These are phyloP conservation scores for Podarcis raffonei DNA, from an alignment of 2,113 vertebrate species.

Conservation along the genomic window DNA sequence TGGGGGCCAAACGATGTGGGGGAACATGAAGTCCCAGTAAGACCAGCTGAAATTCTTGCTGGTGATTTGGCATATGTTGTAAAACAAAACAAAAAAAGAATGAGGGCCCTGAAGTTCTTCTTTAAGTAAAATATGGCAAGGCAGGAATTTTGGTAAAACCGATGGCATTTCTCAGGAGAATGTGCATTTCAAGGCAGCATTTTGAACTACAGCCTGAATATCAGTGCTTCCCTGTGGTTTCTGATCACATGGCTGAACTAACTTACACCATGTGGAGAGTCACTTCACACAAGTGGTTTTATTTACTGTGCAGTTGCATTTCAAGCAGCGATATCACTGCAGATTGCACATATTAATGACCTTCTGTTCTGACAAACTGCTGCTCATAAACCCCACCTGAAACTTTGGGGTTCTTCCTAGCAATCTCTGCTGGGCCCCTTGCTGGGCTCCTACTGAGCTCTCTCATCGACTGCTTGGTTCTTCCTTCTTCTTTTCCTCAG, in stretches of 20 bases:
- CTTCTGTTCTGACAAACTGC: background rate
- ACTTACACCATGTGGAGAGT: background rate
- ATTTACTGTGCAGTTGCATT: background rate
- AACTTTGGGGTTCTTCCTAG: background rate
- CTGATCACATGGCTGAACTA: background rate
- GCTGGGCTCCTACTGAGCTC: background rate
- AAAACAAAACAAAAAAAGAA: too few species aligned
- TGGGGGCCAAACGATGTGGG: too few species aligned
- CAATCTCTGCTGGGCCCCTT: background rate
- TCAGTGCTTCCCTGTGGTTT: background rate
- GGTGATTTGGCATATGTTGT: background rate
- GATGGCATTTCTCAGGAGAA: background rate
- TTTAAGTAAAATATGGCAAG: background rate
- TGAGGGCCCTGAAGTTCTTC: background rate
- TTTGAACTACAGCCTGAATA: background rate
- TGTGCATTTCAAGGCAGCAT: background rate
- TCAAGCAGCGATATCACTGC: background rate
- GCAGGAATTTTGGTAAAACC: background rate
- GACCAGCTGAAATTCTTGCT: background rate
- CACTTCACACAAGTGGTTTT: background rate
- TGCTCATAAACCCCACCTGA: background rate
- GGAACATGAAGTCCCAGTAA: background rate
- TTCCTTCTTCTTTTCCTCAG: background rate
- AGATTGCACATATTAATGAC: background rate
- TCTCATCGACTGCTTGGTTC: background rate